Evolutionary conservation across 2,888 invertebrate genomes (phyloP), one percentile per base, ranked within the genome.

Genomic region (Priocnemis perturbator): DNA sequence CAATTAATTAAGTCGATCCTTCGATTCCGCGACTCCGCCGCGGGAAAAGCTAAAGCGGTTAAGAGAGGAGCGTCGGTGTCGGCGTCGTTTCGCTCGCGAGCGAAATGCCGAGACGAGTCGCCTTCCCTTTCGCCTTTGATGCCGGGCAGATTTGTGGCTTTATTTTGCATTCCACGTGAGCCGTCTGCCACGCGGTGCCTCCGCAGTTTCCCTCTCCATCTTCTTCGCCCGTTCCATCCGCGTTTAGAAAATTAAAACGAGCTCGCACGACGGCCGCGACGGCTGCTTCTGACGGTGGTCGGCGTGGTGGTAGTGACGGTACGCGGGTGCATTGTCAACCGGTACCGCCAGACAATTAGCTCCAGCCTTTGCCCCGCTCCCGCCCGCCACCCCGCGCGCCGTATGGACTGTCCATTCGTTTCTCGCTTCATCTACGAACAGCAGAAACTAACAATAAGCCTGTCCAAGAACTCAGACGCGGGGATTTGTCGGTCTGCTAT

Each of bases 141-240:
- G 81, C 81, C 62, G 55, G 55, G 50, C 69, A 72, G 79, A 85
- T 85, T 85, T 85, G 85, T 81, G 83, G 69, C 80, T 86, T 85
- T 86, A 87, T 86, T 87, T 87, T 87, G 85, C 86, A 87, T 87
- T 84, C 87, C 86, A 73, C 79, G 76, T 83, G 79, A 69, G 5
- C 70, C 81, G 84, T 82, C 82, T 78, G 78, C 79, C 67, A 64
- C 69, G 69, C 74, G 68, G 61, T 30, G 23, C 59, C 30, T 50
- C n/a, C 9, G 50, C 50, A 50, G 19, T 50, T 50, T 56, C 74
- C 58, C 55, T 56, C 60, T 26, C 60, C 19, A 53, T 67, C 52
- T 48, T 59, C 56, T 45, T 53, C 63, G 45, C 63, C 68, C 70
- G 67, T 73, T 68, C 48, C n/a, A 62, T 74, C 78, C 76, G 69